Evolutionary conservation across 2,113 vertebrate species (phyloP).

Genomic region (Rissa tridactyla): DNA sequence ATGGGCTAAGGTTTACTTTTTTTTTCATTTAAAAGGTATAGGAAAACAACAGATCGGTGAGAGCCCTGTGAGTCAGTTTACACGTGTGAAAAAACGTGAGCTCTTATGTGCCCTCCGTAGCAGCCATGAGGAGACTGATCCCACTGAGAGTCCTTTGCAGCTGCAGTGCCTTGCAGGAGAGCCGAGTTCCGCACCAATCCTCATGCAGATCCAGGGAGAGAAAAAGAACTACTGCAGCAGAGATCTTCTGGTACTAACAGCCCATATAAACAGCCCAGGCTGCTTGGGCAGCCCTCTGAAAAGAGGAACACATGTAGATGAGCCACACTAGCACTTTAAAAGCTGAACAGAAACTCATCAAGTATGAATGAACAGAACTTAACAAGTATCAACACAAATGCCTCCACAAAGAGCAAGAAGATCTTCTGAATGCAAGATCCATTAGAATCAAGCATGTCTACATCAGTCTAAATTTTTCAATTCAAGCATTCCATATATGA

Average conservation of each 20-base stretch:
- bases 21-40: neutral
- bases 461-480: neutral
- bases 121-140: neutral
- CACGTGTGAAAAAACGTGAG: neutral
- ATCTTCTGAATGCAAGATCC: neutral
- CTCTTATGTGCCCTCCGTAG: rapidly evolving
- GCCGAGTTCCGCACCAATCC: rapidly evolving
- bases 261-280: neutral
- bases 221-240: neutral
- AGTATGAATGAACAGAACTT: neutral
- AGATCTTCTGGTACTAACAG: neutral
- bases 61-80: neutral
- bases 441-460: neutral
- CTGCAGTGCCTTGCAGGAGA: neutral
- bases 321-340: neutral
- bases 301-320: neutral
- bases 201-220: rapidly evolving
- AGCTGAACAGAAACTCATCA: neutral
- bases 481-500: neutral
- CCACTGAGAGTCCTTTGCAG: neutral
- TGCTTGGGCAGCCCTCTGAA: neutral
- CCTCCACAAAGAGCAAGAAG: neutral
- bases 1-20: neutral
- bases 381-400: neutral
- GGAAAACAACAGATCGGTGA: neutral